Evolutionary conservation across 2,113 vertebrate species (phyloP), one percentile per base, ranked within the genome.

Genomic region (Corythaixoides concolor): DNA sequence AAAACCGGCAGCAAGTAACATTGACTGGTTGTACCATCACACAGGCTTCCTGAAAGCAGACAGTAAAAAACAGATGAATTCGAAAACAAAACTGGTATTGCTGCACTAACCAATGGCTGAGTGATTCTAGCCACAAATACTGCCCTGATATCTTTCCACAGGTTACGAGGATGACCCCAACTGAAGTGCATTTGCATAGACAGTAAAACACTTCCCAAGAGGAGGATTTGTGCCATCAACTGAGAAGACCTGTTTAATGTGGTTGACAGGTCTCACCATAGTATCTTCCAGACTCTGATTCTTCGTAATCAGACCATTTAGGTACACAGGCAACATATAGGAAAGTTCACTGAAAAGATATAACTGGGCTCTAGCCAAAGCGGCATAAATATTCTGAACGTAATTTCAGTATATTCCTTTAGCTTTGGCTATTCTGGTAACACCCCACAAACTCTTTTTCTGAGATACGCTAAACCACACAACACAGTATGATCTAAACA

Each of bases 1-100:
- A 99, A 96, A 53, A 99, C 98, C 0, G 99, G 98, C 37, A 99
- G 97, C 98, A 98, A 91, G 96, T 99, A 99, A 97, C 98, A 98
- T 1, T 94, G 92, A 15, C 98, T 66, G 12, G 94, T 98, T 93
- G 96, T 76, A 7, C 82, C 59, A 41, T 97, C 98, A 89, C 98
- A 99, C 14, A 99, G 94, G 49, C 98, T 98, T 58, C 99, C 99
- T 99, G 95, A 35, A 59, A 96, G 35, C 73, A 89, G 30, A 96
- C 20, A 63, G 83, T 17, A 70, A 75, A 41, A 87, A 58, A 22
- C 1, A 68, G 6, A 68, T 20, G 5, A 49, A 63, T 69, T 85
- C 59, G 45, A 66, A 91, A 89, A 74, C 21, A 86, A 39, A 64
- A 73, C 1, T 13, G 9, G 9, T 76, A 53, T 32, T 79, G 56